Conservation (phyloP, 2,888 invertebrate genomes). For the Drosophila leonis region DNA sequence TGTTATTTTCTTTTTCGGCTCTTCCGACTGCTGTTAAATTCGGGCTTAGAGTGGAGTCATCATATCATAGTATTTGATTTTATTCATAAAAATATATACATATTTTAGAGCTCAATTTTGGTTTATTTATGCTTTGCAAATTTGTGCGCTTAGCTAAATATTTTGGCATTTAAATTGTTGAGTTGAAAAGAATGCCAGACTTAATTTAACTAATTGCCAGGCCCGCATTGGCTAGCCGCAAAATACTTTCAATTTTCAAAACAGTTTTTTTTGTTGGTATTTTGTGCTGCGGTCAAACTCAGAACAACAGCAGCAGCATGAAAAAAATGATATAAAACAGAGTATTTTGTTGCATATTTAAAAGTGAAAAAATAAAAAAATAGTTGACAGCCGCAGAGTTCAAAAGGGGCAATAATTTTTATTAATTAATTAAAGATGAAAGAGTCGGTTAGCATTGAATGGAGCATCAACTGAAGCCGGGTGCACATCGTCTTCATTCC, state of each 20-base stretch:
- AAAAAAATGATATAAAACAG: slow-evolving; percentile 14
- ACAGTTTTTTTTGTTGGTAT: slow-evolving; percentile 21
- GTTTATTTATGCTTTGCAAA: slow-evolving; percentile 12
- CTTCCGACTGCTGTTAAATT: slow-evolving; percentile 47
- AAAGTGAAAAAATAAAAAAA: slow-evolving; percentile 31
- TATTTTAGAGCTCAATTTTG: slow-evolving; percentile 1
- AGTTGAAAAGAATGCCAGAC: slow-evolving; percentile 30
- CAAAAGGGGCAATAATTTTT: slow-evolving; percentile 71
- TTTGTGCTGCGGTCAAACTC: slow-evolving; percentile 44
- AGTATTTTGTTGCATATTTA: slow-evolving; percentile 55
- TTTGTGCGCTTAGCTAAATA: slow-evolving; percentile 18
- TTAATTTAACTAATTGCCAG: slow-evolving; percentile 67
- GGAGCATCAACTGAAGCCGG: slow-evolving; percentile 9
- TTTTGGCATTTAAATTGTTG: slow-evolving; percentile 23
- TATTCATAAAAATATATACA: slow-evolving; percentile 2
- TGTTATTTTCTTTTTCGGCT: slow-evolving; percentile 17
- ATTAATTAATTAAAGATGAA: slow-evolving; percentile 83
- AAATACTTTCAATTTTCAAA: slow-evolving; percentile 68
- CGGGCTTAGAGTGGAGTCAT: slow-evolving; percentile 32
- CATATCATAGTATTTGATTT: slow-evolving; percentile 14
- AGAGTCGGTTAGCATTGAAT: slow-evolving; percentile 46
- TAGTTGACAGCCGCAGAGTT: slow-evolving; percentile 70
- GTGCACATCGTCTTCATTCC: slow-evolving; percentile 49
- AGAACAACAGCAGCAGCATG: neutral
- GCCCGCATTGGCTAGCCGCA: slow-evolving; percentile 55